Percentiles rank a stretch among this genome's conserved stretches.
These are phyloP conservation scores for Brachymystax lenok DNA, from an alignment of 2,797 vertebrate species.

Conservation along the genomic window DNA sequence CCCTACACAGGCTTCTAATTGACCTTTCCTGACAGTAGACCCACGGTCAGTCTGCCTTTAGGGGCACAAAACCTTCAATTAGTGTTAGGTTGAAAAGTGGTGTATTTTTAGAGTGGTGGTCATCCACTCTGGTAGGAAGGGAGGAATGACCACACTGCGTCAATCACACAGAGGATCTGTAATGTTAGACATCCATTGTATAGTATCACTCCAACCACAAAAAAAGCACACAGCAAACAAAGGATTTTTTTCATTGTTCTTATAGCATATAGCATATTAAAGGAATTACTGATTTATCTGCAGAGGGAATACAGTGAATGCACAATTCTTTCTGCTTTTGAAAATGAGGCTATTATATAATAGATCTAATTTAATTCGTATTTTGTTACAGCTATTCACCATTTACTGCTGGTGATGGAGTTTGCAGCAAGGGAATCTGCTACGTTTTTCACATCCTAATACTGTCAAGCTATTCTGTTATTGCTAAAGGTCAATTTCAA, in stretches of 20 bases:
- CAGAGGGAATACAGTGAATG: not conserved
- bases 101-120: slow-evolving; percentile 42
- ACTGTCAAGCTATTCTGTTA: not conserved
- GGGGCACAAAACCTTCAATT: slow-evolving; percentile 42
- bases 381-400: slow-evolving; percentile 1
- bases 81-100: slow-evolving; percentile 33
- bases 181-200: not conserved
- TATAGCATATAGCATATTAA: not conserved
- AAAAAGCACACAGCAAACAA: slow-evolving; percentile 21
- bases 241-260: slow-evolving; percentile 9
- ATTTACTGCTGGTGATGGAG: not conserved
- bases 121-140: slow-evolving; percentile 40
- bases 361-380: not conserved
- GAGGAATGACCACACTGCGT: slow-evolving; percentile 11
- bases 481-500: slow-evolving; percentile 3
- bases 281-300: not conserved
- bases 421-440: not conserved
- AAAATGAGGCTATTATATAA: not conserved
- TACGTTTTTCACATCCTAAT: not conserved
- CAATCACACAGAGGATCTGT: slow-evolving; percentile 2
- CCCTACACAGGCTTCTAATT: slow-evolving; percentile 31
- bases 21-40: slow-evolving; percentile 39
- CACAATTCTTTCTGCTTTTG: not conserved
- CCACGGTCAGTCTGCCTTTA: slow-evolving; percentile 27
- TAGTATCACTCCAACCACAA: slow-evolving; percentile 13